These are phyloP conservation scores for Andricus quercusramuli DNA, from an alignment of 2,888 invertebrate species.

Conservation along the genomic window DNA sequence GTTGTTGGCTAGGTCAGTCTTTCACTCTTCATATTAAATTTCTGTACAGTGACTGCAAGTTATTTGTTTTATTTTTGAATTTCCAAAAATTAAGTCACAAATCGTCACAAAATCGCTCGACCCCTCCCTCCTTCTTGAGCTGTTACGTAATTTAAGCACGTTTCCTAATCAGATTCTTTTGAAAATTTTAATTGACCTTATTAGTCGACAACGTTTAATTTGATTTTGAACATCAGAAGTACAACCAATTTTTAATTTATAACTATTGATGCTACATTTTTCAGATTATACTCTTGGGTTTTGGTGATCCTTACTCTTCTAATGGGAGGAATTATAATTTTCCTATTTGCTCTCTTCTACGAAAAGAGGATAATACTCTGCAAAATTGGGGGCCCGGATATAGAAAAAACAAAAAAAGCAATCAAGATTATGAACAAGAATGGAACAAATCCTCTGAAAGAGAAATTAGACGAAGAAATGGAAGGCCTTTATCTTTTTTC, in stretches of 20 bases:
- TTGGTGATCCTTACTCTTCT: constrained; percentile 85
- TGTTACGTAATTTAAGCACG: no score
- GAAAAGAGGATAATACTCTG: constrained; percentile 67
- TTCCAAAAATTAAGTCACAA: no score
- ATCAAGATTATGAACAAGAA: constrained; percentile 41
- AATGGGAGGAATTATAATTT: constrained; percentile 84
- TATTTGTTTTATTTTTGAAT: no score
- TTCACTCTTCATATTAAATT: no score
- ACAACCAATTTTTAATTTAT: no score
- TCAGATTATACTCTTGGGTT: constrained; percentile 87
- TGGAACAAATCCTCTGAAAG: constrained; percentile 41
- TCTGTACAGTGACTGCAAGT: no score
- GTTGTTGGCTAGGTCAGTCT: no score
- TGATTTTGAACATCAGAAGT: no score
- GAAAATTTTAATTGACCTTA: neutral
- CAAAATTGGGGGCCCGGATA: constrained; percentile 45
- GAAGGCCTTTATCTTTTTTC: constrained; percentile 86
- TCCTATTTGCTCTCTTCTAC: constrained; percentile 83
- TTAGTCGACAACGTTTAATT: no score
- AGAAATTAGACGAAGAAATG: constrained; percentile 62
- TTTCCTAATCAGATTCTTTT: constrained; percentile 63
- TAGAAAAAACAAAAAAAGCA: constrained; percentile 9
- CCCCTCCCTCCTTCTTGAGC: no score
- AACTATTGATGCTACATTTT: neutral
- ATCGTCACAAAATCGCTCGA: no score